Evolutionary conservation across 2,888 invertebrate species (phyloP).

Genomic region (Trypoxylon attenuatum): DNA sequence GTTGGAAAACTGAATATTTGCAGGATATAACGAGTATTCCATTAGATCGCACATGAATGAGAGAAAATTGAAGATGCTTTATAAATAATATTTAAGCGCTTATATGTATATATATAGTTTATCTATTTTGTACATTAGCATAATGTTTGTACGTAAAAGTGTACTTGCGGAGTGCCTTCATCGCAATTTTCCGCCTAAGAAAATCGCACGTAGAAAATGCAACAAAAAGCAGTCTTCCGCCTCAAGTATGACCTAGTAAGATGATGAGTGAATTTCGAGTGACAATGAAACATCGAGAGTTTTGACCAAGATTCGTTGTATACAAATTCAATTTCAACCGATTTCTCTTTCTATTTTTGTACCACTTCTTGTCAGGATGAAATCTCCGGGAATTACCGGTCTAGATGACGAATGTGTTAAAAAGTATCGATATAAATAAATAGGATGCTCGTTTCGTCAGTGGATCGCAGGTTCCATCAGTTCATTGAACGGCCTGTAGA

Average conservation of each 20-base stretch:
- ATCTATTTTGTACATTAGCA: conserved; percentile 42
- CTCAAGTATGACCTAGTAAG: conserved; percentile 26
- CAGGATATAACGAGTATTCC: conserved; percentile 36
- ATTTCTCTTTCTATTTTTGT: too few relatives aligned
- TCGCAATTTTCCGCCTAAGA: conserved; percentile 10
- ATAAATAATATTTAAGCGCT: conserved; percentile 42
- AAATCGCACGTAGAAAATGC: conserved; percentile 39
- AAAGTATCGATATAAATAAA: conserved; percentile 18
- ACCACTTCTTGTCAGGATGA: too few relatives aligned
- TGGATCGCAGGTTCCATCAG: too few relatives aligned
- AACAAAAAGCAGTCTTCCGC: conserved; percentile 44
- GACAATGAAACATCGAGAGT: too few relatives aligned
- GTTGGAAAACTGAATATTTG: conserved; percentile 19
- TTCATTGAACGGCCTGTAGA: too few relatives aligned
- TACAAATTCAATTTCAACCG: too few relatives aligned
- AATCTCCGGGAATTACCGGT: too few relatives aligned
- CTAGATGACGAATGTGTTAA: too few relatives aligned
- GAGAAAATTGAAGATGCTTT: conserved; percentile 18
- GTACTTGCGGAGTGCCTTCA: conserved; percentile 9
- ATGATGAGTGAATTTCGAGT: too few relatives aligned
- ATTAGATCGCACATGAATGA: conserved; percentile 18
- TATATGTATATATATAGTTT: conserved; percentile 9
- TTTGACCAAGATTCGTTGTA: too few relatives aligned
- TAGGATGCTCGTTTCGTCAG: not conserved
- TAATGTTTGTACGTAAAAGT: conserved; percentile 33